phyloP scores from a whole-genome alignment of 2,797 vertebrate genomes.

The Oreortyx pictus region DNA sequence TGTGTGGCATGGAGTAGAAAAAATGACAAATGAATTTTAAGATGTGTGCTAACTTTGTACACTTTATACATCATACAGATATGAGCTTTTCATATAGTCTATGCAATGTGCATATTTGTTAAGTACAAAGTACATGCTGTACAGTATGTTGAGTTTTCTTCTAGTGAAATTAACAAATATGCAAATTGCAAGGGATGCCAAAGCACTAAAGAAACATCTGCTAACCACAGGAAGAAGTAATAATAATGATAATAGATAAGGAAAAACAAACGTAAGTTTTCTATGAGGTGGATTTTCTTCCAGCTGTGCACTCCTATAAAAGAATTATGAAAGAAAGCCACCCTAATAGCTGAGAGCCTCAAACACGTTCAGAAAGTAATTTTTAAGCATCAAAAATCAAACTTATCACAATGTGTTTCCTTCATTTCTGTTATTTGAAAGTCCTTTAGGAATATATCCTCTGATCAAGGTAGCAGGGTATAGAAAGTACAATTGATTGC shows the following conservation, averaged over 20 bases:
- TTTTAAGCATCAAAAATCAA: slow-evolving; percentile 15
- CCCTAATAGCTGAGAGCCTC: slow-evolving; percentile 7
- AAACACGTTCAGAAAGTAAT: slow-evolving; percentile 30
- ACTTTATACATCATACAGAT: neutral
- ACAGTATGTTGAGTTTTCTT: slow-evolving; percentile 49
- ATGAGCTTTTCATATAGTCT: neutral
- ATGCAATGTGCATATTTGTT: neutral
- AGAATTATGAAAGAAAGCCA: slow-evolving; percentile 38
- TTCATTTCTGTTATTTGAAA: slow-evolving; percentile 10
- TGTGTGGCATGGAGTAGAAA: too few relatives aligned
- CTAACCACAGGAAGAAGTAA: slow-evolving; percentile 77
- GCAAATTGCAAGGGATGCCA: slow-evolving; percentile 80
- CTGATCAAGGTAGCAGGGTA: neutral
- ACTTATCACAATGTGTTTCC: slow-evolving; percentile 4
- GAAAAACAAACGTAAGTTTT: slow-evolving; percentile 73
- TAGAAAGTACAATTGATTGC: neutral
- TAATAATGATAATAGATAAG: slow-evolving; percentile 75
- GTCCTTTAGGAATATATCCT: neutral
- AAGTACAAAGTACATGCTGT: slow-evolving; percentile 51
- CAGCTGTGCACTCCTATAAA: slow-evolving; percentile 61
- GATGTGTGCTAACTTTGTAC: slow-evolving; percentile 38
- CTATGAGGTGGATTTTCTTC: slow-evolving; percentile 67
- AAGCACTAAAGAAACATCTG: slow-evolving; percentile 81
- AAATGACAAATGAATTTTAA: slow-evolving; percentile 14
- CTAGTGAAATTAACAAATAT: slow-evolving; percentile 78